Evolutionary conservation across 1,140 invertebrate genomes (phyloP).

Genomic region (Spodoptera frugiperda): DNA sequence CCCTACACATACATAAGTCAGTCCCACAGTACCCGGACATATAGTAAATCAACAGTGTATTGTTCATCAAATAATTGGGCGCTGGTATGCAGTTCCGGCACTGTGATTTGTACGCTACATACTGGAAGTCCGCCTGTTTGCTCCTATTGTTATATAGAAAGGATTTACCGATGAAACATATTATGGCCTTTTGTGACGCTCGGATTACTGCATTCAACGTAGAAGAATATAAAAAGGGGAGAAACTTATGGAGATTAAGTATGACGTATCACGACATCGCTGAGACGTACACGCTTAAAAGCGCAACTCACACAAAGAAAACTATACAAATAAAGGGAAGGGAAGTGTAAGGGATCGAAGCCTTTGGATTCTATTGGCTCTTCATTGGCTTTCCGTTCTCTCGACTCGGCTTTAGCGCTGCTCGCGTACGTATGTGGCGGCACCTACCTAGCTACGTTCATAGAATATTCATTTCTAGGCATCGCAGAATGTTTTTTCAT

Average conservation of each 20-base stretch:
- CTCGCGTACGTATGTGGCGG: background rate
- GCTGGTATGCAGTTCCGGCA: constrained; percentile 40
- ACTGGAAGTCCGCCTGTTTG: constrained; percentile 34
- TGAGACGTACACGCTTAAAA: constrained; percentile 21
- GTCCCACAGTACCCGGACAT: constrained; percentile 11
- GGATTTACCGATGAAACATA: constrained; percentile 37
- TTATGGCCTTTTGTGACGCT: constrained; percentile 30
- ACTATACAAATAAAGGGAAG: constrained; percentile 39
- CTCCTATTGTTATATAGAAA: constrained; percentile 24
- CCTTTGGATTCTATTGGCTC: constrained; percentile 30
- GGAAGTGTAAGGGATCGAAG: constrained; percentile 30
- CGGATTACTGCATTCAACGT: constrained; percentile 26
- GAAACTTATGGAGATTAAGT: constrained; percentile 39
- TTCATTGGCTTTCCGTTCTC: constrained; percentile 21
- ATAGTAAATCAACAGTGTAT: constrained; percentile 43
- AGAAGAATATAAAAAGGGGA: constrained; percentile 14
- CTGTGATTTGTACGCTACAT: constrained; percentile 25
- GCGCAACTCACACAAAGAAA: constrained; percentile 36
- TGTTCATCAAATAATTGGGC: constrained; percentile 46
- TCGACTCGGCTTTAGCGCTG: background rate
- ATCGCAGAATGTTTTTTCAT: constrained; percentile 2
- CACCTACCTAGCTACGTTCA: background rate
- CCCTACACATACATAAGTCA: constrained; percentile 29
- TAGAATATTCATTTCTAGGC: constrained; percentile 14
- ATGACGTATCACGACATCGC: constrained; percentile 28